Percentiles rank a stretch among this genome's conserved stretches.
Evolutionary conservation across 2,888 invertebrate species (phyloP).

Genomic region (Spatulosminthurus flaviceps): DNA sequence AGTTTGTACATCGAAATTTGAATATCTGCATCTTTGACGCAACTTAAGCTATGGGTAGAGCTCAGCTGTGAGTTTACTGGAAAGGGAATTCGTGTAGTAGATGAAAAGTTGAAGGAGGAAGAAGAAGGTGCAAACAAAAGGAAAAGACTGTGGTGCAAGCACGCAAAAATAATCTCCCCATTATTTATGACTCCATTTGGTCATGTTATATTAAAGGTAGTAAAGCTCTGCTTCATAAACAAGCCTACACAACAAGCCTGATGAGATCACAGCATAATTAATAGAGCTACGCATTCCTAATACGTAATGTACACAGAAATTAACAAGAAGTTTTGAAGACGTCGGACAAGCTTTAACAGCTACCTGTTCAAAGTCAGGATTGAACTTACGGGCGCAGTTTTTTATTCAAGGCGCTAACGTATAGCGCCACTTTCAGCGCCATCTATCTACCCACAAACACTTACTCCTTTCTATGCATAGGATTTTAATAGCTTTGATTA

Average conservation of each 20-base stretch:
- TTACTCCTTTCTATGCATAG: too few relatives aligned
- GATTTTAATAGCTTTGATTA: too few relatives aligned
- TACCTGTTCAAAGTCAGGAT: too few relatives aligned
- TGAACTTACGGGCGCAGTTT: too few relatives aligned
- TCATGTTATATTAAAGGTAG: constrained; percentile 18
- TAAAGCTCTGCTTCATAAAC: constrained; percentile 10
- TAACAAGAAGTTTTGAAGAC: constrained; percentile 20
- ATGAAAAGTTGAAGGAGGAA: neutral
- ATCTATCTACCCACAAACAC: too few relatives aligned
- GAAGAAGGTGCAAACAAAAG: constrained; percentile 9
- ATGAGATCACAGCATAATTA: constrained; percentile 45
- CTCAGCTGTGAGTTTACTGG: too few relatives aligned
- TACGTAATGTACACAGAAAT: constrained; percentile 30
- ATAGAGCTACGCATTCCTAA: constrained; percentile 42
- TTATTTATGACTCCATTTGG: constrained; percentile 38
- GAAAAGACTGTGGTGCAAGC: neutral
- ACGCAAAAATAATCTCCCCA: constrained; percentile 20
- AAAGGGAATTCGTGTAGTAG: neutral
- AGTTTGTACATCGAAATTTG: too few relatives aligned
- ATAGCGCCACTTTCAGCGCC: too few relatives aligned
- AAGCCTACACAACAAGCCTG: constrained; percentile 26
- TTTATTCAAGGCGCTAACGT: too few relatives aligned
- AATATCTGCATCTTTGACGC: too few relatives aligned
- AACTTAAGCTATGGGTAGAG: too few relatives aligned
- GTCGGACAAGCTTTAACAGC: too few relatives aligned